These are phyloP conservation scores for Brachionus plicatilis DNA, from an alignment of 1,140 invertebrate genomes.

Conservation along the genomic window DNA sequence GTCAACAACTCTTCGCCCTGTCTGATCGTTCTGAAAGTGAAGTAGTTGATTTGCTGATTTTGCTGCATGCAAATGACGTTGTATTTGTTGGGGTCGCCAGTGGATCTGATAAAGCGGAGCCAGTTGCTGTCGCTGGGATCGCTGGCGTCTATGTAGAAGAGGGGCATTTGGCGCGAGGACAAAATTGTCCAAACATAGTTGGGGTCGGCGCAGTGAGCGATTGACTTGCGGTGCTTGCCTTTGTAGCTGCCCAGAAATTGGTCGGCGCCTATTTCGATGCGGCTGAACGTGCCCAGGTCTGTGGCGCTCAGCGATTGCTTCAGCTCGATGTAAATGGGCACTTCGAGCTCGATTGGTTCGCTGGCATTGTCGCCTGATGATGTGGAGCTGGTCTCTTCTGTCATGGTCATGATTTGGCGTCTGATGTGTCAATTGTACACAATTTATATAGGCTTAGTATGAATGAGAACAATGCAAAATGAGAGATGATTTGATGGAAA, in stretches of 20 bases:
- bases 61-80: conserved; percentile 44
- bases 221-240: conserved; percentile 5
- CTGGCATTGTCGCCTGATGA: background rate
- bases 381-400: background rate
- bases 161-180: background rate
- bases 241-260: conserved; percentile 32
- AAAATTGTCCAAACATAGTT: conserved; percentile 38
- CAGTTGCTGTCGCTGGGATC: conserved; percentile 42
- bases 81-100: conserved; percentile 42
- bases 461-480: background rate
- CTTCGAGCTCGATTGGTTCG: background rate
- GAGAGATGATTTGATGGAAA: background rate
- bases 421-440: background rate
- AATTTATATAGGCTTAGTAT: background rate
- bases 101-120: conserved; percentile 43
- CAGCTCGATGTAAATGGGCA: conserved; percentile 21
- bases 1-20: conserved; percentile 26
- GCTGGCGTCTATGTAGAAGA: conserved; percentile 44
- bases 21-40: background rate
- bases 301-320: background rate
- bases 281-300: conserved; percentile 4
- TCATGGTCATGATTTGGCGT: background rate
- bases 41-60: conserved; percentile 43
- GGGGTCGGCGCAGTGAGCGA: conserved; percentile 1
- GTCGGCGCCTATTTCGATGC: background rate